Evolutionary conservation across 2,888 invertebrate genomes (phyloP), one percentile per base, ranked within the genome.

Genomic region (Cartodere bifasciata): DNA sequence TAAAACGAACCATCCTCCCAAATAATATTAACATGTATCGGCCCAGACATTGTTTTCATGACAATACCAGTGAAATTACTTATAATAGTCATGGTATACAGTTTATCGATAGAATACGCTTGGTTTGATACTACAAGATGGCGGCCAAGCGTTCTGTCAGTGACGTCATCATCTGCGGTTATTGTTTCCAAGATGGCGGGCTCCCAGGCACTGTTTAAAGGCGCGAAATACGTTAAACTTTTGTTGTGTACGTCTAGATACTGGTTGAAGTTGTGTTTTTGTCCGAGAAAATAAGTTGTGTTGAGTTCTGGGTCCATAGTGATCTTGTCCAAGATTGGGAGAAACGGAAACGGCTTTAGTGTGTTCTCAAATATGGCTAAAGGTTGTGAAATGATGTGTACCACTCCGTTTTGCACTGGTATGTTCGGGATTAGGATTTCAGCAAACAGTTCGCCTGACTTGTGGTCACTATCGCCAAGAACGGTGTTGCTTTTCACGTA

Each of bases 341-440:
- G 75, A 46, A 82, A 85, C 2, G 91, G 88, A 36, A 88, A 86
- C 52, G 86, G 79, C 42, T 75, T 74, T 38, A 88, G 75, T 4
- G 79, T 77, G 4, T 79, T 79, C 47, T 86, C 84, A 35, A 85
- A 81, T 34, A 88, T 76, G 73, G 87, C 85, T 13, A 91, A 64
- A 1, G 90, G 90, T 40, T 83, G 70, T 45, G 85, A 81, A 39
- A 92, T 90, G 36, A 92, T 70, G 58, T 92, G 92, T 1, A 91
- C 78, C 0, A 92, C 90, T 12, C 92, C 91, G 50, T 91, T 91
- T 49, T 73, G 74, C 12, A 91, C 85, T 0, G 90, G 90, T 39
- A 91, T 88, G 58, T 91, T 88, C 9, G 79, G 79, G 49, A 76
- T 72, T 4, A 88, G 73, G 34, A 91, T 81, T 56, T 87, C 83